phyloP scores from a whole-genome alignment of 2,888 invertebrate species.

The Euphydryas editha region DNA sequence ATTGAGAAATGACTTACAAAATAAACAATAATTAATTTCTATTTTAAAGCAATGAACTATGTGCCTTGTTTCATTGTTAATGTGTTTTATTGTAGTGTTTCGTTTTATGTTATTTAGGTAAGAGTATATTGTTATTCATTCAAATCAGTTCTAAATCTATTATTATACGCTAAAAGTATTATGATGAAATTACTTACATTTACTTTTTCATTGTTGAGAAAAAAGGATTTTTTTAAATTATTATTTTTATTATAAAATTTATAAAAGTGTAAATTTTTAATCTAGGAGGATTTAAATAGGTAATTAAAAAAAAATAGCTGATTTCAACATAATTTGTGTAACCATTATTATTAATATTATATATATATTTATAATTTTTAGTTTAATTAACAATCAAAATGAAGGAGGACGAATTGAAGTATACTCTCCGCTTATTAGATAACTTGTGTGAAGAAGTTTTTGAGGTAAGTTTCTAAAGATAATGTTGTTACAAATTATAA shows the following conservation, averaged over 20 bases:
- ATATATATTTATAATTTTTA: neutral
- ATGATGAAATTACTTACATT: neutral
- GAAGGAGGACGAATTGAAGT: slow-evolving; percentile 76
- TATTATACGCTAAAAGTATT: neutral
- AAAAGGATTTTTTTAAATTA: too few species aligned
- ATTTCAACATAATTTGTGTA: neutral
- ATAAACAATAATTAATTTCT: slow-evolving; percentile 9
- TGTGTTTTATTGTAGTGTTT: neutral
- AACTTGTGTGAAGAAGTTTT: slow-evolving; percentile 62
- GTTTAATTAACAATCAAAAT: slow-evolving; percentile 46
- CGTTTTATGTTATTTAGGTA: neutral
- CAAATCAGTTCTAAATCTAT: neutral
- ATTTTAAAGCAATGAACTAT: neutral
- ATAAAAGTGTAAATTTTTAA: too few species aligned
- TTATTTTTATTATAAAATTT: too few species aligned
- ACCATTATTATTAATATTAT: neutral
- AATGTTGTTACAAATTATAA: neutral
- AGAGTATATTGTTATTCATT: neutral
- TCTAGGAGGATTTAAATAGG: too few species aligned
- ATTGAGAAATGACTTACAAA: slow-evolving; percentile 11
- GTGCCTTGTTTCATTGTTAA: neutral
- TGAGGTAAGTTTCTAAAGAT: slow-evolving; percentile 57
- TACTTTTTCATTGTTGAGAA: neutral
- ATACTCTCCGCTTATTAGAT: slow-evolving; percentile 70
- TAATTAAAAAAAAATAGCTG: too few species aligned